Percentiles rank a stretch among this genome's conserved stretches.
These are phyloP conservation scores for Idaea straminata DNA, from an alignment of 2,888 invertebrate species.

Conservation along the genomic window DNA sequence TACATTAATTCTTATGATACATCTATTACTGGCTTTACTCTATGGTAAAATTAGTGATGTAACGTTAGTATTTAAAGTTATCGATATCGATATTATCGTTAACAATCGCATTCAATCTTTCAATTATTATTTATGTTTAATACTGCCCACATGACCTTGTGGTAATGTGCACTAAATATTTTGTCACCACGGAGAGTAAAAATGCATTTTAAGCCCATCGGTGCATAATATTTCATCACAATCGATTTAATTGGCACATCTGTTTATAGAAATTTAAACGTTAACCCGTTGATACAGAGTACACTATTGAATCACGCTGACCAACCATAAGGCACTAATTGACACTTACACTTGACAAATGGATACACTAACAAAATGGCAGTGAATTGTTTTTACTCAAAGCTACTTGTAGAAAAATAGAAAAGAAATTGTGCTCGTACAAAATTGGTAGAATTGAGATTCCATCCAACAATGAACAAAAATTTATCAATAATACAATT, in stretches of 20 bases:
- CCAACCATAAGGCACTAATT: constrained; percentile 24
- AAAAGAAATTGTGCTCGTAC: constrained; percentile 19
- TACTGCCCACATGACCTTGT: constrained; percentile 60
- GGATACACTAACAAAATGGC: constrained; percentile 31
- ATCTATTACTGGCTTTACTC: constrained; percentile 51
- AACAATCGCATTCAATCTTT: constrained; percentile 29
- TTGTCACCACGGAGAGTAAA: not conserved
- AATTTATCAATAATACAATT: not conserved
- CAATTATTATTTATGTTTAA: constrained; percentile 48
- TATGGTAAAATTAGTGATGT: constrained; percentile 51
- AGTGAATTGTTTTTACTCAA: constrained; percentile 27
- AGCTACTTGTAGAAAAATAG: constrained; percentile 3
- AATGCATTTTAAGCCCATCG: constrained; percentile 24
- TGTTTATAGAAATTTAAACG: constrained; percentile 18
- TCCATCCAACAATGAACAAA: not conserved
- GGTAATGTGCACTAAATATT: constrained; percentile 34
- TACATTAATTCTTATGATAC: constrained; percentile 32
- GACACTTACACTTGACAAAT: constrained; percentile 19
- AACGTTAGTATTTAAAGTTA: constrained; percentile 35
- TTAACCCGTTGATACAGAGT: constrained; percentile 19
- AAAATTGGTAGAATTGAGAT: not conserved
- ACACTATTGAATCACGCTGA: constrained; percentile 10
- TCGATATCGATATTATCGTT: constrained; percentile 25
- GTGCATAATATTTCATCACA: constrained; percentile 38
- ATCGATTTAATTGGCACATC: not conserved